Evolutionary conservation across 2,888 invertebrate genomes (phyloP).

Genomic region (Tridacna gigas): DNA sequence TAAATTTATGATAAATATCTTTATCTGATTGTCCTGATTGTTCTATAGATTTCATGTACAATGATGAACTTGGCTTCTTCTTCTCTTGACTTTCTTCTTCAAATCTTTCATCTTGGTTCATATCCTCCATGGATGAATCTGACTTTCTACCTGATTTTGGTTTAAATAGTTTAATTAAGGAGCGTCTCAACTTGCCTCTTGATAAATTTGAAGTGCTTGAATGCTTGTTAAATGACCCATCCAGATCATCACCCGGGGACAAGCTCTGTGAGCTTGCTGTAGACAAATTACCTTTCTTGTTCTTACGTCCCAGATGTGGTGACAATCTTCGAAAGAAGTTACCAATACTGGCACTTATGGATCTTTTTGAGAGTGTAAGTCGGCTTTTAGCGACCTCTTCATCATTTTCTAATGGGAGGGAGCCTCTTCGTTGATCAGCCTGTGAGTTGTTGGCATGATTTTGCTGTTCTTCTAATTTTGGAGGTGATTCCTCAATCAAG

Average conservation of each 20-base stretch:
- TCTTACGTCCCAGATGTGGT: slow-evolving; percentile 71
- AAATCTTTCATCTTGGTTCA: slow-evolving; percentile 9
- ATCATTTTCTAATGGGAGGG: slow-evolving; percentile 60
- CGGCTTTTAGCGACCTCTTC: slow-evolving; percentile 44
- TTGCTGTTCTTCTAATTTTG: neutral
- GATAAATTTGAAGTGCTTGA: slow-evolving; percentile 67
- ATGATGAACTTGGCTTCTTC: slow-evolving; percentile 38
- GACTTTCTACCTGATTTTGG: slow-evolving; percentile 55
- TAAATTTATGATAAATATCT: slow-evolving; percentile 79
- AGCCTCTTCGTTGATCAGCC: slow-evolving; percentile 61
- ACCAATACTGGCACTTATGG: slow-evolving; percentile 79
- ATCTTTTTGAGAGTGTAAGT: slow-evolving; percentile 77
- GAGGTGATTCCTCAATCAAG: slow-evolving; percentile 33
- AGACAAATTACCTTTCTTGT: slow-evolving; percentile 70
- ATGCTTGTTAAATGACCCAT: slow-evolving; percentile 64
- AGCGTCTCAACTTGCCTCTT: slow-evolving; percentile 74
- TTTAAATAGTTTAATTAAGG: slow-evolving; percentile 76
- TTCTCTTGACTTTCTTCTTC: slow-evolving; percentile 13
- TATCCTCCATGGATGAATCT: slow-evolving; percentile 31
- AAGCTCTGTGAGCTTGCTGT: slow-evolving; percentile 75
- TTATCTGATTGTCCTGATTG: slow-evolving; percentile 72
- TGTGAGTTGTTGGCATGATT: slow-evolving; percentile 32
- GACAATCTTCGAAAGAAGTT: slow-evolving; percentile 81
- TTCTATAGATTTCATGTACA: slow-evolving; percentile 79
- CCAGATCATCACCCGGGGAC: slow-evolving; percentile 63